Evolutionary conservation across 2,888 invertebrate genomes (phyloP).

Genomic region (Hirudinaria manillensis): DNA sequence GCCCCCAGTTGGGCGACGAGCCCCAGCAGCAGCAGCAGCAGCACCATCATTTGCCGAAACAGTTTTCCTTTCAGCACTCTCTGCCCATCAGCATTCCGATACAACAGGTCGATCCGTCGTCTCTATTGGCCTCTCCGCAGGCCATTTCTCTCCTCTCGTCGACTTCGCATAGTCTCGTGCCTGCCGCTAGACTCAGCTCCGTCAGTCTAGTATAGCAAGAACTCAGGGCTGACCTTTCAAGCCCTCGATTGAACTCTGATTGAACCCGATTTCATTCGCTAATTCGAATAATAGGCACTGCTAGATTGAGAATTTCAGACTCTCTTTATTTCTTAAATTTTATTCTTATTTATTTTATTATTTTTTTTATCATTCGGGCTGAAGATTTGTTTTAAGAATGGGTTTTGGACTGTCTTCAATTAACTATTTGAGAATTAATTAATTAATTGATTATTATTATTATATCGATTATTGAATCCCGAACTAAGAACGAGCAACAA

Average conservation of each 20-base stretch:
- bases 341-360: not conserved
- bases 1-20: not conserved
- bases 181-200: constrained; percentile 40
- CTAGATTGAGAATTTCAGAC: too few species aligned
- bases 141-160: not conserved
- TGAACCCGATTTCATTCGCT: too few species aligned
- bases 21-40: constrained; percentile 11
- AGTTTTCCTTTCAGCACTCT: constrained; percentile 10
- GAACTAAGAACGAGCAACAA: too few species aligned
- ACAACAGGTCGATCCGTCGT: not conserved
- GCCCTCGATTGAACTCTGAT: too few species aligned
- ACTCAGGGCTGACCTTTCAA: not conserved
- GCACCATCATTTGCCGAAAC: not conserved
- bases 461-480: too few species aligned
- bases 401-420: too few species aligned
- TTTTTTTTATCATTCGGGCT: not conserved
- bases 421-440: too few species aligned
- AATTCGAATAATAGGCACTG: too few species aligned
- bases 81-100: not conserved
- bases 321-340: not conserved
- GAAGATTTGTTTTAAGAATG: too few species aligned
- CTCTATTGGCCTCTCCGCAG: constrained; percentile 4
- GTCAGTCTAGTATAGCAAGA: constrained; percentile 39
- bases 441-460: too few species aligned
- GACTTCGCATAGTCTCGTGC: constrained; percentile 38